Base-by-base conservation (phyloP, 2,888 invertebrate species). In the Eugnorisma glareosa region DNA sequence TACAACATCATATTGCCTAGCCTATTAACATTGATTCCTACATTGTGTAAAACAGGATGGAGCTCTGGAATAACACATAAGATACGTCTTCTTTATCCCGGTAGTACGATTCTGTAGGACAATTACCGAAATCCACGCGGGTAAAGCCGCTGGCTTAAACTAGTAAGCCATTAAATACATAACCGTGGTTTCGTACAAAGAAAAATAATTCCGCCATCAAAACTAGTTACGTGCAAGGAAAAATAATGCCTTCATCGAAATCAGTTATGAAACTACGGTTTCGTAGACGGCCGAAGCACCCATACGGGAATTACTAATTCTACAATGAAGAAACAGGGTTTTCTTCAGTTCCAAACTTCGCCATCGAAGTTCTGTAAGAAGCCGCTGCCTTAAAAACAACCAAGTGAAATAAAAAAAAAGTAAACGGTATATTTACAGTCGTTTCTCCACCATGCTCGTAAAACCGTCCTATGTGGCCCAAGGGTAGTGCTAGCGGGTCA, bases 401-500 rank as follows among this genome's bases (percentile, higher is more conserved):
- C 0, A 10, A 66, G 18, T 54, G 28, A 67, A 31, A 74, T 35
- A 66, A 84, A 63, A 73, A 54, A 57, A 70, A 69, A 24, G 8
- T 5, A 45, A 54, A 40, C 31, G 18, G 28, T 24, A 72, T 59
- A 64, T 57, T 70, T 51, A n/a, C 37, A 64, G 31, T 54, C 28
- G 48, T 43, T 63, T 31, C 63, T 59, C 13, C 45, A 57, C 18
- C 61, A 57, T 51, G 68, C 45, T 82, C 84, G 74, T 84, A 84
- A 84, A 84, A 79, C 6, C 37, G 54, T 69, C 54, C 4, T 67
- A 40, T 83, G 64, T 73, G 35, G 40, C 76, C 64, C 77, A 35
- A 59, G 75, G 75, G 51, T 37, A 4, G 35, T 18, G 64, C 61
- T 61, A 28, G 28, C 54, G 63, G 67, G 63, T 64, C 75, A 73